Percentiles rank a stretch among this genome's conserved stretches.
Evolutionary conservation across 2,113 vertebrate genomes (phyloP).

Genomic region (Upupa epops): DNA sequence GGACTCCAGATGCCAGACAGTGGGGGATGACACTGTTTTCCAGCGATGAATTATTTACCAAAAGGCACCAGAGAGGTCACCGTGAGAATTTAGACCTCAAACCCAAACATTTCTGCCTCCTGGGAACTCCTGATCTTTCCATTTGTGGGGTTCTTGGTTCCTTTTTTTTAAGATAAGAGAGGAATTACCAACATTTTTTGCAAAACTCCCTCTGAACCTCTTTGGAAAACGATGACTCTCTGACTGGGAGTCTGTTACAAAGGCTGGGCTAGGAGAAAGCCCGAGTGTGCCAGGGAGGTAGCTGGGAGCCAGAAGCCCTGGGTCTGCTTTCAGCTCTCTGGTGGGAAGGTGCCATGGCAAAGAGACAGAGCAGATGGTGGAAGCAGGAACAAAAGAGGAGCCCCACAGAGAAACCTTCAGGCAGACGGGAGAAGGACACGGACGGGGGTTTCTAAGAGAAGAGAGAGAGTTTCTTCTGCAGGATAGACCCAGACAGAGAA

Average conservation of each 20-base stretch:
- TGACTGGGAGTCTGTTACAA: not conserved
- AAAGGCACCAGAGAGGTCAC: not conserved
- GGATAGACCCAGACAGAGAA: not conserved
- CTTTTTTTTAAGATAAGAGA: not conserved
- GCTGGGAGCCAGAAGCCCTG: not conserved
- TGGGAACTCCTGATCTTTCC: not conserved
- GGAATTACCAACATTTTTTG: not conserved
- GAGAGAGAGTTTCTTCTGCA: not conserved
- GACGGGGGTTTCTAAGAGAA: not conserved
- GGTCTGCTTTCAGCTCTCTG: not conserved
- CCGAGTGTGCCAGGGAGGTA: not conserved
- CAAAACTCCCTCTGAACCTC: not conserved
- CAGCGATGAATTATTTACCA: not conserved
- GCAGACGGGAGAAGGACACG: not conserved
- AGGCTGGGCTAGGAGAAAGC: not conserved
- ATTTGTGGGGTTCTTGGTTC: too few species aligned
- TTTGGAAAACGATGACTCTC: not conserved
- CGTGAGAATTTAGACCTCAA: not conserved
- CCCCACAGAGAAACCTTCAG: not conserved
- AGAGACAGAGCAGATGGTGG: constrained; percentile 41
- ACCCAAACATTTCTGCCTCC: not conserved
- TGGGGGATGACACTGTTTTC: not conserved
- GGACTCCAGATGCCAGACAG: not conserved
- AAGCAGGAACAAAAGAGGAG: not conserved
- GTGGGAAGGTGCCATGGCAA: not conserved